Percentiles rank a stretch among this genome's conserved stretches.
These are phyloP conservation scores for Terebella lapidaria DNA, from an alignment of 2,888 invertebrate genomes.

Conservation along the genomic window DNA sequence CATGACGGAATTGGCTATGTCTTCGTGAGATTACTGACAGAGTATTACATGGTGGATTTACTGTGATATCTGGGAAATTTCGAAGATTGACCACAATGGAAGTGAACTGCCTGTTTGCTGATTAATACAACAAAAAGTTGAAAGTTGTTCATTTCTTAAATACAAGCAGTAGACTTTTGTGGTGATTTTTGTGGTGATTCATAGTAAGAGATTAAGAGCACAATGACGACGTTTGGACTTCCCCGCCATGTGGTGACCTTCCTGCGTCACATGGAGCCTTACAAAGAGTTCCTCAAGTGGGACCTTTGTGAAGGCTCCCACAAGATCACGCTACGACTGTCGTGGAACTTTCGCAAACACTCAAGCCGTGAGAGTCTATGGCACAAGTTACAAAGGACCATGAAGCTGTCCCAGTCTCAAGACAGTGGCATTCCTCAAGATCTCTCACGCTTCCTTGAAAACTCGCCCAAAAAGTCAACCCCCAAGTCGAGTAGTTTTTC, in stretches of 20 bases:
- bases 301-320: constrained; percentile 24
- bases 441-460: constrained; percentile 5
- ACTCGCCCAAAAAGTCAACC: neutral
- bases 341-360: constrained; percentile 25
- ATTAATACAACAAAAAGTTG: too few relatives aligned
- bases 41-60: too few relatives aligned
- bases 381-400: constrained; percentile 18
- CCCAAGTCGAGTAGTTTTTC: neutral
- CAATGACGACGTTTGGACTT: constrained; percentile 11
- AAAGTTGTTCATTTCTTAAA: too few relatives aligned
- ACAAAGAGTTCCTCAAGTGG: constrained; percentile 28
- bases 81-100: too few relatives aligned
- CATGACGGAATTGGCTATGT: too few relatives aligned
- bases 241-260: constrained; percentile 22
- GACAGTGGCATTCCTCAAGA: constrained; percentile 5
- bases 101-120: too few relatives aligned
- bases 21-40: too few relatives aligned
- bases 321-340: constrained; percentile 28
- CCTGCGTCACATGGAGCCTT: constrained; percentile 26
- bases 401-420: constrained; percentile 11
- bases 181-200: too few relatives aligned
- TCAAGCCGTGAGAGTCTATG: constrained; percentile 10
- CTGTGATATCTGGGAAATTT: too few relatives aligned
- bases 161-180: too few relatives aligned
- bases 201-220: too few relatives aligned